A percentile compares a stretch with the other conserved stretches of the same genome.
phyloP scores from a whole-genome alignment of 2,888 invertebrate genomes.

The Mimachlamys varia region DNA sequence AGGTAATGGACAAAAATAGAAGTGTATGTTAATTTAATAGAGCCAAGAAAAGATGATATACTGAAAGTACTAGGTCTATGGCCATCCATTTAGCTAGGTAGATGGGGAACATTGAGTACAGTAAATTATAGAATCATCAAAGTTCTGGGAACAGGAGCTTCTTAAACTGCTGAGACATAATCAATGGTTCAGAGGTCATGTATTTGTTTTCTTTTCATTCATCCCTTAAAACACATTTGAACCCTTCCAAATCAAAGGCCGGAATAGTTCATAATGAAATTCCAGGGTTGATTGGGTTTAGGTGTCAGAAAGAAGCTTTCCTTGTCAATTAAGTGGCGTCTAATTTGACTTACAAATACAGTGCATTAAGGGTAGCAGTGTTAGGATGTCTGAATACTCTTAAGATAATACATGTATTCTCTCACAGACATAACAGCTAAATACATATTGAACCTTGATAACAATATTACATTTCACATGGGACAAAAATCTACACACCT shows the following conservation, averaged over 20 bases:
- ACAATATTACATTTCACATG: not conserved
- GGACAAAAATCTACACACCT: not conserved
- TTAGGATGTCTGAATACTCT: not conserved
- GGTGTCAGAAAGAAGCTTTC: not conserved
- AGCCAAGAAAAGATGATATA: not conserved
- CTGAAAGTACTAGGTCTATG: not conserved
- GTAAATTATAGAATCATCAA: not conserved
- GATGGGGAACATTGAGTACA: not conserved
- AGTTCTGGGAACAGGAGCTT: not conserved
- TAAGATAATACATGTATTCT: not conserved
- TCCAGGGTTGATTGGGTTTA: not conserved
- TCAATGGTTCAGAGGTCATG: not conserved
- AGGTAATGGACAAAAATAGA: not conserved
- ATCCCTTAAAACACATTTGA: no score
- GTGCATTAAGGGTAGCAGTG: not conserved
- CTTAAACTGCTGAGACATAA: not conserved
- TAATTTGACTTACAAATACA: not conserved
- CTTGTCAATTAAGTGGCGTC: not conserved
- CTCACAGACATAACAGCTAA: not conserved
- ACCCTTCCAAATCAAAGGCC: no score
- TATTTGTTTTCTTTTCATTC: not conserved
- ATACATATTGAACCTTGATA: not conserved
- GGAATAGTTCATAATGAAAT: no score
- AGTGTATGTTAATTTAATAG: constrained; percentile 1
- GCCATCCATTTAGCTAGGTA: not conserved